Conservation (phyloP, 2,113 vertebrate genomes). For the Camarhynchus parvulus region DNA sequence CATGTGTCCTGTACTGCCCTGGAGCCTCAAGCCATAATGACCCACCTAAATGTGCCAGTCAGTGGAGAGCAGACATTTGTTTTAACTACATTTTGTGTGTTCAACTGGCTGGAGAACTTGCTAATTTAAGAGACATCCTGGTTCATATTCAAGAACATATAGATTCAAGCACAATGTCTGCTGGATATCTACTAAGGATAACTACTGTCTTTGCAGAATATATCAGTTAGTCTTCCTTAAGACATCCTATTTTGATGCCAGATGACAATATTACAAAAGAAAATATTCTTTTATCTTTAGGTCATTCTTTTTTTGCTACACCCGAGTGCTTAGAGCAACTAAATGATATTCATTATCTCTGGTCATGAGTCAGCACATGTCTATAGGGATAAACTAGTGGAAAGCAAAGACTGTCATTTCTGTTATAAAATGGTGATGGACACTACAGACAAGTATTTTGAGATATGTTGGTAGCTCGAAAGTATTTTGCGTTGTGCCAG, state of each 20-base stretch:
- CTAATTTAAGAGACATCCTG: background rate
- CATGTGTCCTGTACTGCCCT: background rate
- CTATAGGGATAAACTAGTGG: constrained; percentile 82
- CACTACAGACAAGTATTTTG: constrained; percentile 74
- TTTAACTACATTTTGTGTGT: background rate
- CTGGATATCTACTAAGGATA: background rate
- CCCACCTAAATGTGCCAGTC: background rate
- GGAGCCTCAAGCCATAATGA: background rate
- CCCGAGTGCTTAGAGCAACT: constrained; percentile 72
- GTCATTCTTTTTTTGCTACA: constrained; percentile 81
- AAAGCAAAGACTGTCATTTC: constrained; percentile 75
- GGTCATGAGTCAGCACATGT: constrained; percentile 79
- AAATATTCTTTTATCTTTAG: constrained; percentile 48
- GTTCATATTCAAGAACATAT: background rate
- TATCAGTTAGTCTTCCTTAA: background rate
- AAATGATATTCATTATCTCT: constrained; percentile 73
- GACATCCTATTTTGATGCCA: background rate
- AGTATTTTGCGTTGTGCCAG: background rate
- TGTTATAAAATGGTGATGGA: constrained; percentile 78
- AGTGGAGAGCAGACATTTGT: background rate
- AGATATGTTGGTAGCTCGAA: constrained; percentile 58
- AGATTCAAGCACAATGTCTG: background rate
- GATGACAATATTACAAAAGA: background rate
- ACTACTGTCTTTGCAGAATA: background rate
- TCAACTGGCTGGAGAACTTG: background rate